These are phyloP conservation scores for Drosophila suzukii DNA, from an alignment of 1,140 invertebrate species.

Conservation along the genomic window DNA sequence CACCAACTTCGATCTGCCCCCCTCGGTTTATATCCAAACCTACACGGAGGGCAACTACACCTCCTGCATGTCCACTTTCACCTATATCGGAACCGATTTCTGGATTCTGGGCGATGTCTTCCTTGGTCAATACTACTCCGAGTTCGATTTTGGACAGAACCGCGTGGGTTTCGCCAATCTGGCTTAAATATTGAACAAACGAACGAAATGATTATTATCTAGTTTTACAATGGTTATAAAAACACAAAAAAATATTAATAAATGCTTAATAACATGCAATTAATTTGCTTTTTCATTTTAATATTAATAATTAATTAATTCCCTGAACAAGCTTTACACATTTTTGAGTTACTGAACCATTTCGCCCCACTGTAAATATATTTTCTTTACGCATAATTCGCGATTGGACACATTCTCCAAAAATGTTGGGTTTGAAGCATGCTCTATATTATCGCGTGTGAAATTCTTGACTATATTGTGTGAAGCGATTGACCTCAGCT, in stretches of 20 bases:
- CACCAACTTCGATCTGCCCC: slow-evolving; percentile 51
- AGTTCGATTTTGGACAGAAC: slow-evolving; percentile 89
- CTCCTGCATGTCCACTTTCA: slow-evolving; percentile 95
- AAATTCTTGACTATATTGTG: slow-evolving; percentile 32
- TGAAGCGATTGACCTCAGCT: slow-evolving; percentile 9
- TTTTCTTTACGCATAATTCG: background rate
- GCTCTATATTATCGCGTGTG: slow-evolving; percentile 13
- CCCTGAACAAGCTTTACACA: no score
- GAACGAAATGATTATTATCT: slow-evolving; percentile 80
- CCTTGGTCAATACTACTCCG: slow-evolving; percentile 89
- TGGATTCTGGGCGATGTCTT: slow-evolving; percentile 87
- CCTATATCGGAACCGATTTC: slow-evolving; percentile 85
- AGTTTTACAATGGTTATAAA: background rate
- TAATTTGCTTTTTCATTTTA: no score
- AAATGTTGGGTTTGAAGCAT: slow-evolving; percentile 1
- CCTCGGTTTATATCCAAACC: slow-evolving; percentile 80
- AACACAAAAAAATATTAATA: background rate
- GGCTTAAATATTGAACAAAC: slow-evolving; percentile 82
- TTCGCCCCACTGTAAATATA: background rate
- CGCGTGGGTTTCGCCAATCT: slow-evolving; percentile 87
- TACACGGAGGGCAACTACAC: slow-evolving; percentile 87
- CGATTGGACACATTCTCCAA: slow-evolving; percentile 5
- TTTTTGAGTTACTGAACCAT: background rate
- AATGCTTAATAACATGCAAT: background rate
- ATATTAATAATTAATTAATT: no score